A percentile compares a stretch with the other conserved stretches of the same genome.
phyloP scores from a whole-genome alignment of 2,888 invertebrate genomes.

The Nudaria mundana region DNA sequence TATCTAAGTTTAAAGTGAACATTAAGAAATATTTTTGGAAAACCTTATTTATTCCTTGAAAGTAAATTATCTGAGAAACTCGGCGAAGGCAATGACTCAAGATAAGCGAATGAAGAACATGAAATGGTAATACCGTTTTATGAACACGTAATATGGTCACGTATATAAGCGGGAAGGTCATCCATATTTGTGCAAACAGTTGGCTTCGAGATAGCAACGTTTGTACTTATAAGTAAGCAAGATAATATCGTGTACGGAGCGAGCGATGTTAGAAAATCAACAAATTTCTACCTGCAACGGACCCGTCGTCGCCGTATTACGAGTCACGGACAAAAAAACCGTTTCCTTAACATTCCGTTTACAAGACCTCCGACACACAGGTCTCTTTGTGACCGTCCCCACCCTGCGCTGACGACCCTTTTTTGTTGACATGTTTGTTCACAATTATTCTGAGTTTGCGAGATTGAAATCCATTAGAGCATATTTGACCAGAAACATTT shows the following conservation, averaged over 20 bases:
- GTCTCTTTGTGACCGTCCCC: constrained; percentile 54
- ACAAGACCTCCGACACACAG: constrained; percentile 76
- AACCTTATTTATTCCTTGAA: too few relatives aligned
- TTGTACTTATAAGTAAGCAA: constrained; percentile 59
- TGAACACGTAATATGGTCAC: constrained; percentile 51
- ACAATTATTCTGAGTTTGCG: constrained; percentile 40
- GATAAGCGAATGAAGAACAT: constrained; percentile 30
- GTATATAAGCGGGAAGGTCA: constrained; percentile 53
- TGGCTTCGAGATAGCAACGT: constrained; percentile 61
- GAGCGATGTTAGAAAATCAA: constrained; percentile 40
- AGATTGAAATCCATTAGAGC: constrained; percentile 36
- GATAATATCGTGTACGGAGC: constrained; percentile 54
- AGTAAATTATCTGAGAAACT: constrained; percentile 20
- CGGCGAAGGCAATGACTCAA: constrained; percentile 21
- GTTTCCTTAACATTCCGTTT: constrained; percentile 74
- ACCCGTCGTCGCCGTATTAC: constrained; percentile 48
- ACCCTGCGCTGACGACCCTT: constrained; percentile 55
- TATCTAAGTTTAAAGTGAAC: too few relatives aligned
- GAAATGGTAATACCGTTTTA: constrained; percentile 34
- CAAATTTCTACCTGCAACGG: constrained; percentile 61
- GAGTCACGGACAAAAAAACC: constrained; percentile 57
- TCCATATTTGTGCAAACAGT: constrained; percentile 73
- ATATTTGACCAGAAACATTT: constrained; percentile 9
- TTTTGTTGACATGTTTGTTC: constrained; percentile 64
- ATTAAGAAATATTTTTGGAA: too few relatives aligned